phyloP scores from a whole-genome alignment of 2,888 invertebrate species.

The Bombylius major region DNA sequence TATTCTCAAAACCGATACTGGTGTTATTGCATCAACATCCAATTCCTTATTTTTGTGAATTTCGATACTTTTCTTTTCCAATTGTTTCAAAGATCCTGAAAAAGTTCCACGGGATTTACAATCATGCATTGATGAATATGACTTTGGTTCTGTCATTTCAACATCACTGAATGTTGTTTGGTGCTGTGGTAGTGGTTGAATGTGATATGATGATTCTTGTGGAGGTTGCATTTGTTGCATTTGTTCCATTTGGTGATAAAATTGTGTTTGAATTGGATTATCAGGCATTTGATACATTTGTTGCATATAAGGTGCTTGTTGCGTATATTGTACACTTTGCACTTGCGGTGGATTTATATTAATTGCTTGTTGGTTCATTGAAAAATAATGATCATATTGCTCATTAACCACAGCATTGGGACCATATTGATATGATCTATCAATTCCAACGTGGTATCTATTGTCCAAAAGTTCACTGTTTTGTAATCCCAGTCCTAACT shows the following conservation, averaged over 20 bases:
- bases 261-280: no score
- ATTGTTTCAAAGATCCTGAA: no score
- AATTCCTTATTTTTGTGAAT: not conserved
- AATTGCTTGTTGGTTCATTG: no score
- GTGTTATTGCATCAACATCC: slow-evolving; percentile 13
- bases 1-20: slow-evolving; percentile 54
- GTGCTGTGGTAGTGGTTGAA: not conserved
- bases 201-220: not conserved
- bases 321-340: not conserved
- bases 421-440: not conserved
- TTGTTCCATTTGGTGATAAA: no score
- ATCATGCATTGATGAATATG: no score
- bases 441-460: slow-evolving; percentile 52
- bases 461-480: slow-evolving; percentile 43
- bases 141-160: no score
- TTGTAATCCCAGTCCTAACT: slow-evolving; percentile 30
- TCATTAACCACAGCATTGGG: not conserved
- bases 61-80: no score
- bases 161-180: not conserved
- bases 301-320: not conserved
- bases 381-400: not conserved
- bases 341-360: not conserved
- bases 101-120: no score
- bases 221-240: not conserved
- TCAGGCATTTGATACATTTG: not conserved